Evolutionary conservation across 2,888 invertebrate species (phyloP), one percentile per base, ranked within the genome.

Genomic region (Hirtodrosophila cameraria): DNA sequence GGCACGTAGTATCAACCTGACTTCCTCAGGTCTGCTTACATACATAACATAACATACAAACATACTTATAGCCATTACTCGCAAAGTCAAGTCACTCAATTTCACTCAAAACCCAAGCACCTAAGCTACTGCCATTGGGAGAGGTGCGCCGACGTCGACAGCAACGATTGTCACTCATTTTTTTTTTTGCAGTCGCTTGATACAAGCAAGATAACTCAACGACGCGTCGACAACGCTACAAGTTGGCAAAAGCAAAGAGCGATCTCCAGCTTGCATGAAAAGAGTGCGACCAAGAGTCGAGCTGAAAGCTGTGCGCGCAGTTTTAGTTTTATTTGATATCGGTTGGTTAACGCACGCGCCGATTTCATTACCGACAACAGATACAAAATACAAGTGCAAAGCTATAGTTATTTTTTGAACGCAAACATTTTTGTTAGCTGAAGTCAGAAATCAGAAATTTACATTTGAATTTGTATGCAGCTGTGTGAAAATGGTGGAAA

Each of bases 401-500:
- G 7, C 8, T 18, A 3, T 11, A 7, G 13, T 15, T 13, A 2
- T 15, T 15, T 30, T n/a, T 8, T 46, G n/a, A 46, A 11, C 13
- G 30, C 15, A 3, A 23, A 20, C 48, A 45, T 20, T 18, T 12
- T 16, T 38, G 38, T 50, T 27, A 15, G 18, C 38, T 46, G 20
- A n/a, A n/a, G n/a, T n/a, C n/a, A n/a, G n/a, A n/a, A n/a, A n/a
- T n/a, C n/a, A n/a, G n/a, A n/a, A n/a, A n/a, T n/a, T 15, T n/a
- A 11, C 20, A 45, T 54, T 42, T 20, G 13, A 28, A 13, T 13
- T 50, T 38, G 49, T 9, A 61, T 49, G 43, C 54, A 54, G 43
- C 23, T 60, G 54, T 38, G 36, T 57, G 33, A 69, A 60, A 64
- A 89, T 88, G 88, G 88, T 88, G 42, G 88, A 88, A 77, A 87